Base-by-base conservation (phyloP, 2,113 vertebrate species). In the Chunga burmeisteri region DNA sequence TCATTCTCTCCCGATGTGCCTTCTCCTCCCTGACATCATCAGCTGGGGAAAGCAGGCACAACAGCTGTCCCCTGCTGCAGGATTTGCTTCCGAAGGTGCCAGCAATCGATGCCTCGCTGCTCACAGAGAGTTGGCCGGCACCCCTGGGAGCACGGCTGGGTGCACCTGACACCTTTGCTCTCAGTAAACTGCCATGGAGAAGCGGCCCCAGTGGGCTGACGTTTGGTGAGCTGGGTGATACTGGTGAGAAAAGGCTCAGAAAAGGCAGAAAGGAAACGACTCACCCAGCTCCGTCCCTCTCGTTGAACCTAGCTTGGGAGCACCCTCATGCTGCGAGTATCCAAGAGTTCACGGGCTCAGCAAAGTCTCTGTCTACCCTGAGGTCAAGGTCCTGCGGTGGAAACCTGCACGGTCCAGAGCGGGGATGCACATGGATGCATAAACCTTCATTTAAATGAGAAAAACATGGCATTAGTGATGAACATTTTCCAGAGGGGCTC, bases 101-200 rank as follows among this genome's bases (percentile, higher is more conserved):
- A 65, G 53, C 36, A 17, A 55, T 36, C 1, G 9, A 29, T 27
- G 23, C 52, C 53, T 80, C 4, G 4, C 61, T 53, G 67, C 61
- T 55, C 53, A 2, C 21, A 10, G 34, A 42, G 58, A 13, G 8
- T 0, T 40, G 52, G 18, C 58, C 4, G 1, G 56, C 40, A 50
- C 25, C 2, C 13, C 1, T 0, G 42, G 56, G 70, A 67, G 19
- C 6, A 1, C 0, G 0, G 30, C 75, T 17, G 21, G n/a, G 14
- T 10, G 22, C 13, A 12, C 29, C 49, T 0, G 3, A n/a, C 55
- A 52, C 29, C 30, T 72, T 34, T 10, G 20, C 47, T 61, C 40
- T 0, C 0, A 77, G 68, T 12, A 53, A 86, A 22, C 10, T n/a
- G 22, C 67, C 3, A 1, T 0, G 25, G 42, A 73, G 62, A 68